Evolutionary conservation across 2,113 vertebrate genomes (phyloP).

Genomic region (Megalops atlanticus): DNA sequence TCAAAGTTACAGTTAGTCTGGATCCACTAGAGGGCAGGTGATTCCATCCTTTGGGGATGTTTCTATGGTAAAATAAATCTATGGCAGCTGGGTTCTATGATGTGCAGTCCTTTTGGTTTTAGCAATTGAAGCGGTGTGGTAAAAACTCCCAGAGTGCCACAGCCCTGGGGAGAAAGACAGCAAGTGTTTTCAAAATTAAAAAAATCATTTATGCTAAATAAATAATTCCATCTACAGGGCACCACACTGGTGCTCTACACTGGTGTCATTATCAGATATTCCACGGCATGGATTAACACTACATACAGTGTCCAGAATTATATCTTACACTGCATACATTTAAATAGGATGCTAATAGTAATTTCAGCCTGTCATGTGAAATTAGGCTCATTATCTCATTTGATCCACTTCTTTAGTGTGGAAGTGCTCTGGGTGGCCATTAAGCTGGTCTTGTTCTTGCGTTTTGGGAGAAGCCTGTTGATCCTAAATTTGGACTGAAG

Average conservation of each 20-base stretch:
- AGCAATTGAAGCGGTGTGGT: background rate
- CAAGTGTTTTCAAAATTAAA: constrained; percentile 5
- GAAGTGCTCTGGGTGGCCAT: background rate
- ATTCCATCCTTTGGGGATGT: background rate
- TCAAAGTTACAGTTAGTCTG: constrained; percentile 58
- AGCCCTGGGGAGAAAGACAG: background rate
- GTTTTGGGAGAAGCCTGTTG: background rate
- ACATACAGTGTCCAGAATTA: background rate
- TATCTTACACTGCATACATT: background rate
- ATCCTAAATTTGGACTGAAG: background rate
- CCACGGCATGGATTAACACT: background rate
- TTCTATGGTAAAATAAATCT: constrained; percentile 8
- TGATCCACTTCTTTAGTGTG: background rate
- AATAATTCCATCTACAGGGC: background rate
- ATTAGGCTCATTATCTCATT: background rate
- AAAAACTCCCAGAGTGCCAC: background rate
- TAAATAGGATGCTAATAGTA: background rate
- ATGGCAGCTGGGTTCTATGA: background rate
- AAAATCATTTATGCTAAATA: background rate
- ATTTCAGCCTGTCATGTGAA: background rate
- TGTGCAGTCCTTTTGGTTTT: background rate
- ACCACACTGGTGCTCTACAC: too few species aligned
- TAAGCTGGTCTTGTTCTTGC: too few species aligned
- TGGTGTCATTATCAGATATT: background rate
- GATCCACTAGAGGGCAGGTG: constrained; percentile 15